Base-by-base conservation (phyloP, 2,797 vertebrate species). In the Synaphobranchus kaupii region DNA sequence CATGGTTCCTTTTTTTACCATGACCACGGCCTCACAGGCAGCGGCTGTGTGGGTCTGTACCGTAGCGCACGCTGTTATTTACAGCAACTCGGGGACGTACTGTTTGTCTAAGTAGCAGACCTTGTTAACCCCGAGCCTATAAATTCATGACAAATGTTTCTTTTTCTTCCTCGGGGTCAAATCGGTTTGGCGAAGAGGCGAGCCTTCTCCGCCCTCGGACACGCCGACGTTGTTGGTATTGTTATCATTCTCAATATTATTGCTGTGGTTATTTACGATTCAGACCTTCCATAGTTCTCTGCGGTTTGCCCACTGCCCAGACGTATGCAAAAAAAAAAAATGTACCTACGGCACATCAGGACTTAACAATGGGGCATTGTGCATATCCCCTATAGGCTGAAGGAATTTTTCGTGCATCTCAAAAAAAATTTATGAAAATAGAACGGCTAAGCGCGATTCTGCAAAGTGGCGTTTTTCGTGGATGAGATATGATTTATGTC, bases 101-200 rank as follows among this genome's bases (percentile, higher is more conserved):
- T 94, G 95, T 95, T 96, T 95, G 92, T 93, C 92, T 93, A 94
- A 93, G 89, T 93, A 92, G 89, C 90, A 88, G 94, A 95, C 93
- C 93, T 92, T 93, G 91, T 92, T 94, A 91, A 95, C 94, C 93
- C 89, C 5, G 83, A 89, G 88, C 84, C 94, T 92, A 90, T 95
- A 96, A 94, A 96, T 96, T 95, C 87, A 91, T 84, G 87, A 90
- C 89, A 88, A 86, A 86, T 90, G 92, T 94, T 94, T 93, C 91
- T 93, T 90, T 93, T 92, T 87, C 87, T 86, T 92, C 88, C 87
- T 89, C 63, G 0, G 90, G 91, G 92, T 94, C 92, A 87, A 87
- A 89, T 86, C 50, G 71, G 84, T 84, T 88, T 89, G 76, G 60
- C 25, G 34, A 83, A 63, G 52, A 83, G 56, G 83, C 50, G 47